These are phyloP conservation scores for Limenitis camilla DNA, from an alignment of 2,888 invertebrate species.

Conservation along the genomic window DNA sequence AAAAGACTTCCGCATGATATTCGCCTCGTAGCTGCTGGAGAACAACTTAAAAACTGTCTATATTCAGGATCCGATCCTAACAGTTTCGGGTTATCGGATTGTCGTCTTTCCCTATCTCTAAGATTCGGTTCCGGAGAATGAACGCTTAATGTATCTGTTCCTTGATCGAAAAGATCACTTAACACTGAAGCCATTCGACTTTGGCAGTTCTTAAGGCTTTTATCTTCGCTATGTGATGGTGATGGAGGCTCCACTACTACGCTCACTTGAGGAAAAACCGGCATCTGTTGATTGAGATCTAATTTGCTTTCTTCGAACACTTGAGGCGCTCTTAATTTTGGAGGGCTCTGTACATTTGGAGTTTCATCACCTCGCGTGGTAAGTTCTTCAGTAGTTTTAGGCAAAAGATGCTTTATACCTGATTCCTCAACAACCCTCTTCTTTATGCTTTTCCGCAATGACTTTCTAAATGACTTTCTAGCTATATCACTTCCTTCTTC, in stretches of 20 bases:
- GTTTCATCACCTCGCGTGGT: constrained; percentile 33
- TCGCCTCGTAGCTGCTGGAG: constrained; percentile 89
- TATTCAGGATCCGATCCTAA: constrained; percentile 78
- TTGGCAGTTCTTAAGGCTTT: constrained; percentile 52
- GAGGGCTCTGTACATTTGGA: constrained; percentile 25
- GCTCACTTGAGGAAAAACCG: constrained; percentile 77
- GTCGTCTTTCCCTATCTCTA: constrained; percentile 61
- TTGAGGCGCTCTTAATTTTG: constrained; percentile 16
- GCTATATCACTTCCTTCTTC: constrained; percentile 90
- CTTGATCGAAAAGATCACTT: constrained; percentile 61
- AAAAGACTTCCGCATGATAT: constrained; percentile 94
- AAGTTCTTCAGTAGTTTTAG: constrained; percentile 50
- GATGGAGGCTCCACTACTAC: constrained; percentile 85
- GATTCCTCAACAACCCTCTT: constrained; percentile 52
- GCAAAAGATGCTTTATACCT: constrained; percentile 47
- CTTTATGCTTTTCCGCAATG: constrained; percentile 58
- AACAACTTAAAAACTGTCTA: constrained; percentile 79
- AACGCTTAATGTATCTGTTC: constrained; percentile 59
- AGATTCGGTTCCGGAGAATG: constrained; percentile 62
- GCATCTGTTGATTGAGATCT: constrained; percentile 25
- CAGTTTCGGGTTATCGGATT: constrained; percentile 76
- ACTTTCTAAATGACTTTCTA: constrained; percentile 81
- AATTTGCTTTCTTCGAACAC: constrained; percentile 14
- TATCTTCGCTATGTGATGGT: constrained; percentile 78
- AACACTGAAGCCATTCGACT: constrained; percentile 68